These are phyloP conservation scores for Stramonita haemastoma DNA, from an alignment of 2,888 invertebrate species.

Conservation along the genomic window DNA sequence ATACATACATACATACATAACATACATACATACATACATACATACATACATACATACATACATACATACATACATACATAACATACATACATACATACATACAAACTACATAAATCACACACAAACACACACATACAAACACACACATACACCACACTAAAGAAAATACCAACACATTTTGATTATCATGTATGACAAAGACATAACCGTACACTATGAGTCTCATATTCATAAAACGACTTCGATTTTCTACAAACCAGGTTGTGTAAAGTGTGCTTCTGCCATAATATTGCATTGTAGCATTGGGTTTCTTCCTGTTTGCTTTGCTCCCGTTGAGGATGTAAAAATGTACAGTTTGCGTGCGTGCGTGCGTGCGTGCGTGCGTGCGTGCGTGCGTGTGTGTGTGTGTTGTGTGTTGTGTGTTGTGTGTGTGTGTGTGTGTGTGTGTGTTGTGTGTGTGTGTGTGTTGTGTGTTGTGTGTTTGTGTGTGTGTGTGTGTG, in stretches of 20 bases:
- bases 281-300: neutral
- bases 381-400: neutral
- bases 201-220: neutral
- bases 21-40: too few species aligned
- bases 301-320: neutral
- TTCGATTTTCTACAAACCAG: neutral
- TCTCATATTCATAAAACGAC: too few species aligned
- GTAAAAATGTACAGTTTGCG: neutral
- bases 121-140: too few species aligned
- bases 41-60: neutral
- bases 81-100: too few species aligned
- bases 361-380: neutral
- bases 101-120: too few species aligned
- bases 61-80: too few species aligned
- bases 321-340: neutral
- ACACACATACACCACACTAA: neutral
- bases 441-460: neutral
- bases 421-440: conserved; percentile 5
- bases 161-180: neutral
- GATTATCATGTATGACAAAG: neutral
- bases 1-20: too few species aligned
- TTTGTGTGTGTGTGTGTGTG: too few species aligned
- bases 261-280: neutral
- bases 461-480: too few species aligned
- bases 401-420: neutral